Base-by-base conservation (phyloP, 1,140 invertebrate genomes). In the Bombus picipes region DNA sequence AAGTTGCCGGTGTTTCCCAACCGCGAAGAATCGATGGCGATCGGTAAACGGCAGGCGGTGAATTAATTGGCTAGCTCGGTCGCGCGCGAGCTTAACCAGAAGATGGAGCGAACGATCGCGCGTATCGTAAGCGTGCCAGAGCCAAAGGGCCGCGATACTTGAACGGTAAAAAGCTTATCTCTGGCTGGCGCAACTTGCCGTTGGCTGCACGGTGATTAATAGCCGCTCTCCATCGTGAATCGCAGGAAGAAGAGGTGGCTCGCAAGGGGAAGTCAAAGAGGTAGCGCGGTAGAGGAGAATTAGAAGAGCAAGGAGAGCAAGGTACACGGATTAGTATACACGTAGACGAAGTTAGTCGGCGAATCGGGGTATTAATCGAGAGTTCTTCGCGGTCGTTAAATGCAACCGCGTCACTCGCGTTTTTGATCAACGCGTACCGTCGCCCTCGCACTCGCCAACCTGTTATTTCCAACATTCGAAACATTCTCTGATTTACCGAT, bases 111-210 rank as follows among this genome's bases (percentile, higher is more conserved):
- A 72, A 28, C 32, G 47, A 57, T 74, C 66, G 28, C 34, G 73
- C 41, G 68, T 72, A 85, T n/a, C 75, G 77, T 34, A 43, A 74
- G 34, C n/a, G 53, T 81, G 41, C 41, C 76, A 41, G 37, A 34
- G 71, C 34, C 74, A 39, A 62, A 79, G 47, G 65, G 43, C 43
- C 68, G 75, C 62, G 74, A 87, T 85, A 85, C 81, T 87, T 53
- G 22, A n/a, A 76, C 82, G 72, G 59, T 87, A 89, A 90, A 90
- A 89, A 88, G 34, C 81, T 90, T 90, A 90, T 89, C 88, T 83
- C 85, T 71, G 65, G 62, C 70, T 77, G 79, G 72, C 81, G 85
- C 70, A 81, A 82, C 73, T 89, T 89, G 81, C 81, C 81, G 87
- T 66, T 88, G 75, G 86, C 66, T 77, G 47, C 59, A 28, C 53